Base-by-base conservation (phyloP, 92 coral and sea anemone species). In the Siderastrea radians region DNA sequence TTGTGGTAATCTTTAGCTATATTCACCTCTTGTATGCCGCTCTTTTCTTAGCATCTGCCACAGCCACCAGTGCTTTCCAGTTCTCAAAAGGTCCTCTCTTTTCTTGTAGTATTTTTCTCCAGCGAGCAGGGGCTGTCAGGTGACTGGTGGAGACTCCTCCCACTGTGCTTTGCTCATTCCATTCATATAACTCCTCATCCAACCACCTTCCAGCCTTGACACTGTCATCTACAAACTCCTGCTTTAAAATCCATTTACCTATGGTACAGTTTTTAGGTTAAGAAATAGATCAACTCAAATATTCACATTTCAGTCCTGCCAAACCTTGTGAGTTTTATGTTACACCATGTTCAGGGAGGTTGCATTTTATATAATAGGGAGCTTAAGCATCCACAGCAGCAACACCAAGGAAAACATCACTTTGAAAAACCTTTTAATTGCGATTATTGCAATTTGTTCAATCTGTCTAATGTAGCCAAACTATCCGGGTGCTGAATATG, bases 181-280 rank as follows among this genome's bases (percentile, higher is more conserved):
- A 97, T 75, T 97, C 98, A 75, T 95, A 97, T 15, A 38, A 8
- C 62, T 85, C 92, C 83, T 97, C 99, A 80, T 88, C 84, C 38
- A 95, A 83, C 99, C 99, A 97, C 10, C 73, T 72, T 14, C 93
- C 87, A 6, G 95, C 96, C 82, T 92, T 89, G 2, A 63, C 45
- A 48, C 98, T 95, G 88, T 94, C 98, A 72, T 90, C 86, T 38
- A 97, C 84, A 77, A 84, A 97, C 43, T 94, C 93, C 67, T 82
- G 87, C 74, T 70, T 94, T 71, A 97, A 81, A 47, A 97, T 89
- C 99, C 99, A 97, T 71, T 95, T 95, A n/a, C 99, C 99, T 95
- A 77, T 17, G 44, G 38, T 26, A 26, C 0, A 26, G 38, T 26
- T 26, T 26, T 26, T 26, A 26, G 38, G 38, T 26, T 26, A 26